Evolutionary conservation across 2,797 vertebrate species (phyloP).

Genomic region (Mastacembelus armatus): DNA sequence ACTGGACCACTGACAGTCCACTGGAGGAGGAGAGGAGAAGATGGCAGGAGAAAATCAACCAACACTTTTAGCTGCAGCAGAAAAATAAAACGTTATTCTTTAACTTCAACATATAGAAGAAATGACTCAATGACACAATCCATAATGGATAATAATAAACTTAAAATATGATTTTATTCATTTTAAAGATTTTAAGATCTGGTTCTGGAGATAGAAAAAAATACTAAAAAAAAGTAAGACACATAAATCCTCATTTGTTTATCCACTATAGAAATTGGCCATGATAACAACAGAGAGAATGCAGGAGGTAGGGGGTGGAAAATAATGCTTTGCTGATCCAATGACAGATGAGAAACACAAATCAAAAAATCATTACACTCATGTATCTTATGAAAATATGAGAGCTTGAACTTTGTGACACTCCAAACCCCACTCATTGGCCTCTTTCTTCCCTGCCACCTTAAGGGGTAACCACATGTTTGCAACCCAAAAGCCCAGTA

Average conservation of each 20-base stretch:
- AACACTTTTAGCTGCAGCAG: not conserved
- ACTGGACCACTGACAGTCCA: constrained; percentile 85
- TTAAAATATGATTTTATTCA: too few relatives aligned
- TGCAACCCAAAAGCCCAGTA: constrained; percentile 24
- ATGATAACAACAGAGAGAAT: too few relatives aligned
- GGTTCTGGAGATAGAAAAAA: too few relatives aligned
- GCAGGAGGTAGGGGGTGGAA: not conserved
- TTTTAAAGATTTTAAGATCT: too few relatives aligned
- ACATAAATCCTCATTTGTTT: too few relatives aligned
- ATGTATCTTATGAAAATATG: not conserved
- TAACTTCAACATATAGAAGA: too few relatives aligned
- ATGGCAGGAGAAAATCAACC: not conserved
- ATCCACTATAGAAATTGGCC: too few relatives aligned
- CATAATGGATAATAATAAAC: too few relatives aligned
- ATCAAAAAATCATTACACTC: constrained; percentile 3
- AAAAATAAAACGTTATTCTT: too few relatives aligned
- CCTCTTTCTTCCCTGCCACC: not conserved
- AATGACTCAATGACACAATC: too few relatives aligned
- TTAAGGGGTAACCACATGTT: constrained; percentile 6
- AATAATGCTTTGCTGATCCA: not conserved
- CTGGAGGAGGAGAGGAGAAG: constrained; percentile 62
- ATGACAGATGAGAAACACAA: constrained; percentile 4
- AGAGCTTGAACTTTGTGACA: not conserved
- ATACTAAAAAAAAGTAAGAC: too few relatives aligned
- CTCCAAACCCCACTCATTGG: not conserved